Evolutionary conservation across 2,113 vertebrate species (phyloP).

Genomic region (Isurus oxyrinchus): DNA sequence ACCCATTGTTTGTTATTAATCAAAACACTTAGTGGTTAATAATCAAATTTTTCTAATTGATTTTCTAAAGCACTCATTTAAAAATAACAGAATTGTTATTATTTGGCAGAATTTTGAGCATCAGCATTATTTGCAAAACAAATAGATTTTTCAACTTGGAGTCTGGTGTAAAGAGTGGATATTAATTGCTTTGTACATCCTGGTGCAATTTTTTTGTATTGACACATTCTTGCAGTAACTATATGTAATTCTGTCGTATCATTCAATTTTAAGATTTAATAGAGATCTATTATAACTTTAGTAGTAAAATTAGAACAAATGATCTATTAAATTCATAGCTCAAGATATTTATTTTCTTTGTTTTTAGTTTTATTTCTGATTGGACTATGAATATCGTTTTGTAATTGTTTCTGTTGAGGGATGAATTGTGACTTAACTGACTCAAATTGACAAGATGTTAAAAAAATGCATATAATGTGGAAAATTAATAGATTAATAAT

Average conservation of each 20-base stretch:
- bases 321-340: neutral
- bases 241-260: neutral
- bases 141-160: neutral
- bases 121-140: neutral
- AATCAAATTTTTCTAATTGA: conserved; percentile 15
- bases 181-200: neutral
- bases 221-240: neutral
- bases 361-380: neutral
- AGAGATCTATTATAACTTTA: neutral
- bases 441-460: neutral
- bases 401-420: neutral
- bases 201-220: neutral
- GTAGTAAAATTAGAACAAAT: neutral
- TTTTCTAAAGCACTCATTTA: neutral
- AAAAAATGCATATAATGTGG: neutral
- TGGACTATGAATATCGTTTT: neutral
- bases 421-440: neutral
- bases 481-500: neutral
- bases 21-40: conserved; percentile 11
- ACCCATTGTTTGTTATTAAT: neutral
- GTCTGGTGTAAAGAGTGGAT: neutral
- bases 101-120: neutral
- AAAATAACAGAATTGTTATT: neutral
- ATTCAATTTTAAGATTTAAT: neutral
- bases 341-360: neutral